Evolutionary conservation across 2,888 invertebrate genomes (phyloP).

Genomic region (Mythimna lalbum): DNA sequence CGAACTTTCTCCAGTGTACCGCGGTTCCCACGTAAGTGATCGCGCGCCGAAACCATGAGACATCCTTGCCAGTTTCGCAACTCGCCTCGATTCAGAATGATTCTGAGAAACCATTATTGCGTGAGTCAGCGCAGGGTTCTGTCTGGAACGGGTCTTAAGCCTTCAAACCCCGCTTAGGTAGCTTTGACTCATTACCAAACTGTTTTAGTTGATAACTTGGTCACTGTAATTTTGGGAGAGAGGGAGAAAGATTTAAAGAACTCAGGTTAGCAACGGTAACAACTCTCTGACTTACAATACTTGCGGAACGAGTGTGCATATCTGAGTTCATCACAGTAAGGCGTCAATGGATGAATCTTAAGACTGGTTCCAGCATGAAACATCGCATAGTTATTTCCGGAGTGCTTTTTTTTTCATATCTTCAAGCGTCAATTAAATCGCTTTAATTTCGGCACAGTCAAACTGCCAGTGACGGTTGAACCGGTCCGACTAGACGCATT

Average conservation of each 20-base stretch:
- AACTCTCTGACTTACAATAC: constrained; percentile 46
- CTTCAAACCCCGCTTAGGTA: constrained; percentile 63
- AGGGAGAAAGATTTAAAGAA: constrained; percentile 21
- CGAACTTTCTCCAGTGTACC: constrained; percentile 67
- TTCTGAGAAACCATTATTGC: constrained; percentile 81
- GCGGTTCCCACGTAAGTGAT: constrained; percentile 68
- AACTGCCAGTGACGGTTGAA: constrained; percentile 78
- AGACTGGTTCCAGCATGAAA: constrained; percentile 62
- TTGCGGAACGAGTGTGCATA: constrained; percentile 43
- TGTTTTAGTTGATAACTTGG: constrained; percentile 56
- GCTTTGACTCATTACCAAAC: constrained; percentile 63
- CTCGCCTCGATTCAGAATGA: constrained; percentile 73
- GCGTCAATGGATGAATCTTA: constrained; percentile 59
- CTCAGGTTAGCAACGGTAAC: constrained; percentile 34
- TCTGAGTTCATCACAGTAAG: constrained; percentile 46
- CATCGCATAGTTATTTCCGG: constrained; percentile 79
- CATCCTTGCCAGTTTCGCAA: constrained; percentile 81
- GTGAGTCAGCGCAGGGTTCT: constrained; percentile 77
- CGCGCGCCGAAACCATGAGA: constrained; percentile 70
- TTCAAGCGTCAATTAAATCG: constrained; percentile 74
- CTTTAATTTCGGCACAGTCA: constrained; percentile 79
- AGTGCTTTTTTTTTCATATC: constrained; percentile 71
- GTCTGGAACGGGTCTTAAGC: constrained; percentile 80
- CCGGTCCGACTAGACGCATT: constrained; percentile 76
- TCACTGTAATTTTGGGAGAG: constrained; percentile 29